phyloP scores from a whole-genome alignment of 2,797 vertebrate species.

The Tadarida brasiliensis region DNA sequence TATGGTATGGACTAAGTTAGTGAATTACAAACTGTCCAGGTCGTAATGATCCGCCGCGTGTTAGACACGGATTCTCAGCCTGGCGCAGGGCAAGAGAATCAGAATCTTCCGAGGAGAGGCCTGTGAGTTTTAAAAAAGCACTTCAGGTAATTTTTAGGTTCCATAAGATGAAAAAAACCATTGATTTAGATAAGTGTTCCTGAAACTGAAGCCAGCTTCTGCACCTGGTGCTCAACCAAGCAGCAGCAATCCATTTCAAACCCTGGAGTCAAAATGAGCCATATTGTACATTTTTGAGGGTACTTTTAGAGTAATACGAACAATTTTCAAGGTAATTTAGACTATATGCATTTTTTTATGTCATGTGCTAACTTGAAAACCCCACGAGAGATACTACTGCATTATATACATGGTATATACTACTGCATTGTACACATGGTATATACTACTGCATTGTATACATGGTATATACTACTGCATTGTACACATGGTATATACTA shows the following conservation, averaged over 20 bases:
- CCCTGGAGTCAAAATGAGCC: background rate
- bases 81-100: background rate
- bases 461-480: background rate
- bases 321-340: conserved; percentile 34
- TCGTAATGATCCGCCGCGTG: background rate
- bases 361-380: background rate
- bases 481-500: background rate
- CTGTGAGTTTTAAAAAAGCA: background rate
- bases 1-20: background rate
- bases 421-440: background rate
- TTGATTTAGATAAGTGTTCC: background rate
- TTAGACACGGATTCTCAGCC: background rate
- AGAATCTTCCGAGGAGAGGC: background rate
- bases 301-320: background rate
- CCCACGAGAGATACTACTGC: background rate
- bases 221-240: conserved; percentile 13
- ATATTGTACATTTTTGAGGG: background rate
- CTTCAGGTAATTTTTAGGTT: background rate
- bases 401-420: background rate
- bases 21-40: background rate
- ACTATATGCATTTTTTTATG: background rate
- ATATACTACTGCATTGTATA: background rate
- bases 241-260: conserved; percentile 32
- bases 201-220: conserved; percentile 45
- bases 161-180: background rate